Evolutionary conservation across 2,113 vertebrate species (phyloP), one percentile per base, ranked within the genome.

Genomic region (Calyptommatus sinebrachiatus): DNA sequence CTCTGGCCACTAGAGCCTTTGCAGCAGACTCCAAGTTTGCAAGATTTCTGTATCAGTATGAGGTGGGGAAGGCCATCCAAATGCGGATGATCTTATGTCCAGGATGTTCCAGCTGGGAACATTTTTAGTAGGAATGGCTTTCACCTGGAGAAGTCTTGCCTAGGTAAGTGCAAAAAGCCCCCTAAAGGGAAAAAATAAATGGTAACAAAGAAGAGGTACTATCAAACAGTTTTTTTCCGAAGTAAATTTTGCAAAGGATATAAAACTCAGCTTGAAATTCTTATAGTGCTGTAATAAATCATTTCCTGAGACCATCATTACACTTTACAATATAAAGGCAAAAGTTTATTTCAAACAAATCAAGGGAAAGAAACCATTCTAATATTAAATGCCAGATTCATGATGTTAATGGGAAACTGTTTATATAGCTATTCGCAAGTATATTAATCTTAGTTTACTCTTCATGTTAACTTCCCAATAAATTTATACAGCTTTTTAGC

Each of bases 151-250:
- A 5, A 2, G 53, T 18, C 5, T 57, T 18, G 53, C 53, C 14
- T 16, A 18, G 50, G 53, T 18, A 57, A 57, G 53, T 14, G 16
- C 53, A 16, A 57, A 57, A 57, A 5, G 18, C 14, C 14, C 16
- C 53, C 81, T 7, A 78, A 18, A n/a, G 61, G 72, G 35, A 28
- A 61, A 71, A 12, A 57, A 18, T 18, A 41, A 41, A 5, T 41
- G 35, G 53, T 18, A 4, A 8, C n/a, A 50, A 83, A 83, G 71
- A 91, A 73, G 48, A 50, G 80, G 73, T 62, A 90, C 50, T 83
- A 87, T 69, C 72, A 92, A 91, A 90, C 0, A 84, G 69, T 89
- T 85, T 92, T 92, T 79, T 82, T 81, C 26, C 69, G 91, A 88
- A 88, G 78, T 8, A 77, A 83, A 91, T 89, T 91, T 74, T 94